phyloP scores from a whole-genome alignment of 2,797 vertebrate genomes.

The Pangasius djambal region DNA sequence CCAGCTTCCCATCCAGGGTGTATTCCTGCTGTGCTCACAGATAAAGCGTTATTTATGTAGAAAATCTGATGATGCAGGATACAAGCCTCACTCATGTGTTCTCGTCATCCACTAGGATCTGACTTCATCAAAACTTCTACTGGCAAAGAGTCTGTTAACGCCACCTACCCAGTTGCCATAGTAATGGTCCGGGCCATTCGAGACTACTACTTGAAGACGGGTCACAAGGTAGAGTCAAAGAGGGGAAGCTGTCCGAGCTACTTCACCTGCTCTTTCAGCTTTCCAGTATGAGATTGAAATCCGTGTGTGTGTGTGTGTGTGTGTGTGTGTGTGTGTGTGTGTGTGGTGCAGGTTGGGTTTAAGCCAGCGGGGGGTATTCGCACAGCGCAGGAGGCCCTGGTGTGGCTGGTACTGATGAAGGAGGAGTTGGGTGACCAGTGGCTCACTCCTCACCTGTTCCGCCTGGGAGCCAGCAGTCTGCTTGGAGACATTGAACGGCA shows the following conservation, averaged over 20 bases:
- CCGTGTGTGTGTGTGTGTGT: not conserved
- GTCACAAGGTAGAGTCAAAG: constrained; percentile 81
- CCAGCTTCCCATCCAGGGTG: not conserved
- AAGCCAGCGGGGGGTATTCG: constrained; percentile 96
- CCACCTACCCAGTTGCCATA: constrained; percentile 88
- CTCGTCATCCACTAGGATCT: constrained; percentile 78
- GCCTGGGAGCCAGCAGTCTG: constrained; percentile 91
- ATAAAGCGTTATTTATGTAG: not conserved
- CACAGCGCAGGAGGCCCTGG: constrained; percentile 85
- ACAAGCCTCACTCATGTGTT: constrained; percentile 7
- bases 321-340: not conserved
- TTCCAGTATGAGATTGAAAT: no score
- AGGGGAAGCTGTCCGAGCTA: not conserved
- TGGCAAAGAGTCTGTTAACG: constrained; percentile 93
- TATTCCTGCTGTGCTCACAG: not conserved
- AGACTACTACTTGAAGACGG: constrained; percentile 88
- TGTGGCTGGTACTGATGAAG: constrained; percentile 91
- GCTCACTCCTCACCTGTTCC: constrained; percentile 86
- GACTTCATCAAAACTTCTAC: constrained; percentile 99
- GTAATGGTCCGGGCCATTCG: constrained; percentile 94
- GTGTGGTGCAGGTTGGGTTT: constrained; percentile 86
- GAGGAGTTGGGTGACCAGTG: constrained; percentile 90
- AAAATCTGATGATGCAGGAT: not conserved
- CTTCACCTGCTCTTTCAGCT: not conserved
- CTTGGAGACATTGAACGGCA: constrained; percentile 92